These are phyloP conservation scores for Dolichoris vasculosae DNA, from an alignment of 1,140 invertebrate species.

Conservation along the genomic window DNA sequence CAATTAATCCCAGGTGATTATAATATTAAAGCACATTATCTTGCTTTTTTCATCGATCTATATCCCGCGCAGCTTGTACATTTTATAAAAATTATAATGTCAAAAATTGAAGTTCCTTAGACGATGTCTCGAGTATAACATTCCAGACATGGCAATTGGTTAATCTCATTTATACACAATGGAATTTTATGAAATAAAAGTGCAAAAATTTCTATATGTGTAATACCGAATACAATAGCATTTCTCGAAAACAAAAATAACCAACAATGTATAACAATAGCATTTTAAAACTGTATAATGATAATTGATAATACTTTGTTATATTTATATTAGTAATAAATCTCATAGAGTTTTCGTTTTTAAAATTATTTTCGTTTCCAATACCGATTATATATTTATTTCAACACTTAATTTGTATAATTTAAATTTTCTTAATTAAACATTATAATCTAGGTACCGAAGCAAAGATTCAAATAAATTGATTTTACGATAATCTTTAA, in stretches of 20 bases:
- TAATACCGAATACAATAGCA: neutral
- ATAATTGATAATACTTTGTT: neutral
- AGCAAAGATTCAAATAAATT: no score
- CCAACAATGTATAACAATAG: neutral
- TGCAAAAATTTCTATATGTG: neutral
- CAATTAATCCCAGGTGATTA: conserved; percentile 11
- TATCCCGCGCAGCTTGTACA: neutral
- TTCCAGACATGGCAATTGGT: neutral
- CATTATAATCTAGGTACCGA: no score
- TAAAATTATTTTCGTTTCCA: neutral
- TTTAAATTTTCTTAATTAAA: no score
- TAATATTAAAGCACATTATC: neutral
- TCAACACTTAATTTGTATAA: no score
- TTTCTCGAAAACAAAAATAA: neutral
- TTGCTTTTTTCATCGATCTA: neutral
- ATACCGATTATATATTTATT: no score
- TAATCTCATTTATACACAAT: conserved; percentile 11
- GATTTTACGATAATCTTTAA: no score
- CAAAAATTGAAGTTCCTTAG: neutral
- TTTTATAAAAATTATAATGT: neutral
- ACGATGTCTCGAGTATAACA: neutral
- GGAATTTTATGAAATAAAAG: neutral
- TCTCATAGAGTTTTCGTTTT: neutral
- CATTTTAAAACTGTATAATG: neutral
- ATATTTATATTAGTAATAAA: neutral